Conservation (phyloP, 2,888 invertebrate species). For the Phyto melanocephala region DNA sequence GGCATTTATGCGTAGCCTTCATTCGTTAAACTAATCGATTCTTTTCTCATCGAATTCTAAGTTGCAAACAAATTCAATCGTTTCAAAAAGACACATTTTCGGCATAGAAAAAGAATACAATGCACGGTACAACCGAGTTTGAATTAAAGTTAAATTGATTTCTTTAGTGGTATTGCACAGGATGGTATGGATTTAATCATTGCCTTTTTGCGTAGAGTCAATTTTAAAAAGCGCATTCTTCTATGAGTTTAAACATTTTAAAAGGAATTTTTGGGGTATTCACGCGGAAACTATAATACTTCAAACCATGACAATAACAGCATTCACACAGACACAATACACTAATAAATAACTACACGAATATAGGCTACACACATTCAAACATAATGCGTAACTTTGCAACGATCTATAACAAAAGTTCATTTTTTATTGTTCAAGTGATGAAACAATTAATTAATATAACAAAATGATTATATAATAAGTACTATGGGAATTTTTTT, state of each 20-base stretch:
- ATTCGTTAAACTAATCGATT: neutral
- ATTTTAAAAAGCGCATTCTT: neutral
- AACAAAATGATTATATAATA: conserved; percentile 52
- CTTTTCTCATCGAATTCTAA: conserved; percentile 30
- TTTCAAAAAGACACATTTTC: neutral
- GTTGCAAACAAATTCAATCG: neutral
- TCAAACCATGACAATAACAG: conserved; percentile 61
- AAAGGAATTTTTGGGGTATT: conserved; percentile 24
- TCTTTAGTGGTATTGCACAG: neutral
- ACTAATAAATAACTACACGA: neutral
- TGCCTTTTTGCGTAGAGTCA: neutral
- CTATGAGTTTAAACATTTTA: neutral
- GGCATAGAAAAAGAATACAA: neutral
- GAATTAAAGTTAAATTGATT: neutral
- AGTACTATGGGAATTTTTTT: conserved; percentile 62
- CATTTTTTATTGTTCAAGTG: conserved; percentile 49
- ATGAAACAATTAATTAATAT: conserved; percentile 18
- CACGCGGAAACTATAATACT: neutral
- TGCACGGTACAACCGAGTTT: no score
- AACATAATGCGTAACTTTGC: conserved; percentile 47
- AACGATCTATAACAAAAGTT: conserved; percentile 44
- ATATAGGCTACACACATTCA: neutral
- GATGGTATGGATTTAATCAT: neutral
- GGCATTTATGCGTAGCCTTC: conserved; percentile 68
- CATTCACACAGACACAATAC: conserved; percentile 26